Percentiles rank a stretch among this genome's conserved stretches.
Evolutionary conservation across 2,797 vertebrate genomes (phyloP).

Genomic region (Crenichthys baileyi): DNA sequence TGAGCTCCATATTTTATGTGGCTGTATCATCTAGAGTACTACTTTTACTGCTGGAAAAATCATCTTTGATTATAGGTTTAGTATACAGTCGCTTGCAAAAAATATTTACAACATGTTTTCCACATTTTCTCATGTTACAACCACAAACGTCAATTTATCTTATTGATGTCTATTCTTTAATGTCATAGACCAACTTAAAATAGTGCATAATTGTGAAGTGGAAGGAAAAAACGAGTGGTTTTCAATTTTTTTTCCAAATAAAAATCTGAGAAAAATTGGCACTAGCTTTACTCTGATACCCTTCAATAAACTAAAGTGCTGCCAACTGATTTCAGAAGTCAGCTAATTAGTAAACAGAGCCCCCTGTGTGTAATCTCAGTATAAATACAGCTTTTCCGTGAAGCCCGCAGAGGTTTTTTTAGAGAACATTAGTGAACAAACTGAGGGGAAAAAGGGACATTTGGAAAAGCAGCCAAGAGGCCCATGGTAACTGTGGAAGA

Average conservation of each 20-base stretch:
- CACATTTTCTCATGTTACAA: not conserved
- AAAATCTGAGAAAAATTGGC: too few relatives aligned
- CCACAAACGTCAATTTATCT: not conserved
- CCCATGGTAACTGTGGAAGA: not conserved
- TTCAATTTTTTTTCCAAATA: too few relatives aligned
- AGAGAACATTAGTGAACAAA: not conserved
- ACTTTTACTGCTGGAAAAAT: constrained; percentile 33
- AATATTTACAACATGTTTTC: too few relatives aligned
- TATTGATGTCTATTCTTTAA: not conserved
- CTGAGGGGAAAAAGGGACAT: not conserved
- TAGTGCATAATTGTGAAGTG: not conserved
- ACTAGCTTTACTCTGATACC: too few relatives aligned
- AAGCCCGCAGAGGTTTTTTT: not conserved
- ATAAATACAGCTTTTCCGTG: not conserved
- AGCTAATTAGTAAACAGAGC: not conserved
- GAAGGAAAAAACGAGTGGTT: too few relatives aligned
- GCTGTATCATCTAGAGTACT: constrained; percentile 31
- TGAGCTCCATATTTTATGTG: constrained; percentile 39
- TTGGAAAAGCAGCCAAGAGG: not conserved
- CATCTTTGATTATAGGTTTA: too few relatives aligned
- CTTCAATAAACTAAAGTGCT: too few relatives aligned
- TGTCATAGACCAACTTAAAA: not conserved
- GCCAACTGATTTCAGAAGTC: not conserved
- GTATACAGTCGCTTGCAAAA: too few relatives aligned
- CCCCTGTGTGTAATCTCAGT: not conserved